Conservation (phyloP, 2,888 invertebrate species). For the Diogma glabrata region DNA sequence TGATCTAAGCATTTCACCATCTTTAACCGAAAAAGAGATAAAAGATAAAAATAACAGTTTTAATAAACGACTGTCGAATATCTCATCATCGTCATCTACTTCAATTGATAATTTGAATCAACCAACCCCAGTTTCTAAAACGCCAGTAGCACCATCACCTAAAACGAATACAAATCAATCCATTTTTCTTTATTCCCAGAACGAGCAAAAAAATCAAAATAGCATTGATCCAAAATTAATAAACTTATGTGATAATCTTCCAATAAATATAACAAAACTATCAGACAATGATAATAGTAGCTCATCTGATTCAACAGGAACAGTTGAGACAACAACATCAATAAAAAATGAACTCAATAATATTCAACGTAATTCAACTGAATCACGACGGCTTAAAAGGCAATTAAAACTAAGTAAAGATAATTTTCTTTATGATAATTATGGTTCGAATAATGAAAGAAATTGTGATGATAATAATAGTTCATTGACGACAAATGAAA, state of each 20-base stretch:
- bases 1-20: conserved; percentile 20
- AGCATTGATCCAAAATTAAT: conserved; percentile 49
- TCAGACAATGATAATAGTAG: conserved; percentile 15
- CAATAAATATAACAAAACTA: conserved; percentile 44
- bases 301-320: conserved; percentile 12
- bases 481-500: conserved; percentile 18
- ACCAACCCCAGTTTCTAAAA: no score
- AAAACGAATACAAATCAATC: neutral
- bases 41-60: conserved; percentile 35
- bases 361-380: conserved; percentile 18
- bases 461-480: conserved; percentile 22
- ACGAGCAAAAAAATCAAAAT: conserved; percentile 38
- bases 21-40: conserved; percentile 27
- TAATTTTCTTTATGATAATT: conserved; percentile 35
- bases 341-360: conserved; percentile 2
- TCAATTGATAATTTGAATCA: conserved; percentile 5
- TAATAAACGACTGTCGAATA: conserved; percentile 33
- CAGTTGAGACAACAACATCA: conserved; percentile 8
- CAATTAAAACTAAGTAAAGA: conserved; percentile 35
- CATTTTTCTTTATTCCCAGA: no score
- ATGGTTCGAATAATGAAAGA: conserved; percentile 25
- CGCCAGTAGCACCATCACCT: no score
- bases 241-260: conserved; percentile 58
- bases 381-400: conserved; percentile 29
- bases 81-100: conserved; percentile 5